Evolutionary conservation across 2,113 vertebrate genomes (phyloP).

Genomic region (Passer domesticus): DNA sequence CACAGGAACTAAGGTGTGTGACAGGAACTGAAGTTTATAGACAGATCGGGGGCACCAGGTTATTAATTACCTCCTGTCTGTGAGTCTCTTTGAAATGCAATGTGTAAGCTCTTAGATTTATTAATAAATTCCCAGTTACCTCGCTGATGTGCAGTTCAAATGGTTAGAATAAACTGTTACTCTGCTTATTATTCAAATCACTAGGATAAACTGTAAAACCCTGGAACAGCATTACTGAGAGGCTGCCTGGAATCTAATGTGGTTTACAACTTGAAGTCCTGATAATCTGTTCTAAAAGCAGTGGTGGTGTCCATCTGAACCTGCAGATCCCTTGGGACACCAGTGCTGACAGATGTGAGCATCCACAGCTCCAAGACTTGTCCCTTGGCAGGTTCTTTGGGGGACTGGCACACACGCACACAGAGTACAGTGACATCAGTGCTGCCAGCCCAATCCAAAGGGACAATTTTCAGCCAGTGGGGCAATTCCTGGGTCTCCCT

Average conservation of each 20-base stretch:
- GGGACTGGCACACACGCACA: background rate
- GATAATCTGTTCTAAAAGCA: background rate
- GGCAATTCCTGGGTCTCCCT: background rate
- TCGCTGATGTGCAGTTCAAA: constrained; percentile 43
- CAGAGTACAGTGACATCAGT: background rate
- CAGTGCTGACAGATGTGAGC: background rate
- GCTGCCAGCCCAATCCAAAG: background rate
- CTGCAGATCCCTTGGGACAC: background rate
- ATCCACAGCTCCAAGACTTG: background rate
- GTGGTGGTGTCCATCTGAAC: background rate
- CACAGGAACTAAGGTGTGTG: background rate
- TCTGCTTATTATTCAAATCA: constrained; percentile 42
- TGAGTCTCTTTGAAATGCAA: constrained; percentile 48
- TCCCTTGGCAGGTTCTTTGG: background rate
- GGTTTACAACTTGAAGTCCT: background rate
- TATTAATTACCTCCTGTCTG: constrained; percentile 13
- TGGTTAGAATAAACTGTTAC: constrained; percentile 43
- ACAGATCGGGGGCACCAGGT: constrained; percentile 2
- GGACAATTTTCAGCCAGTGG: background rate
- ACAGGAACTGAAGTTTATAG: background rate
- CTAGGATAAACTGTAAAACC: constrained; percentile 34
- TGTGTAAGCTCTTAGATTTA: background rate
- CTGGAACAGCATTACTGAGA: background rate
- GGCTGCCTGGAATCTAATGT: background rate
- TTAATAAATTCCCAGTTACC: constrained; percentile 52